Evolutionary conservation across 2,888 invertebrate species (phyloP).

Genomic region (Salticus scenicus): DNA sequence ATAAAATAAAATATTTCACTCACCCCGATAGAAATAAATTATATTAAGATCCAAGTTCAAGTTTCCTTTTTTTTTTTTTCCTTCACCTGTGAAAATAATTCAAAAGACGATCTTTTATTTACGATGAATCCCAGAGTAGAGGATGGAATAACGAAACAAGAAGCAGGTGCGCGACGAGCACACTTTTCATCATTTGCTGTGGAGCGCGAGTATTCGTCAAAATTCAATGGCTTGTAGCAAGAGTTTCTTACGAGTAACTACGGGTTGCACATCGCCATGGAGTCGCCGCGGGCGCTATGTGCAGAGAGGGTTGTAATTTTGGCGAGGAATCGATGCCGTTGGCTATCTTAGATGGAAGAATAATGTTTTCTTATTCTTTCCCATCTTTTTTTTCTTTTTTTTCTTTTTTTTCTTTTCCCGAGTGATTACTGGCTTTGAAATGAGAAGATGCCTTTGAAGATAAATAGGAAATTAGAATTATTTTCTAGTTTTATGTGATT

Average conservation of each 20-base stretch:
- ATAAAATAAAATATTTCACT: no score
- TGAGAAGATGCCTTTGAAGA: background rate
- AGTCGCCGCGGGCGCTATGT: constrained; percentile 18
- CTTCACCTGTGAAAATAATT: no score
- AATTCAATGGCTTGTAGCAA: constrained; percentile 41
- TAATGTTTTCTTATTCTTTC: background rate
- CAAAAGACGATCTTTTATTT: background rate
- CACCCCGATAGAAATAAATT: no score
- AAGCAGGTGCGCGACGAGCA: constrained; percentile 25
- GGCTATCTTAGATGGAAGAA: background rate
- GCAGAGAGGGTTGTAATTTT: background rate
- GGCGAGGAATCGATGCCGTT: background rate
- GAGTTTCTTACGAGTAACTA: constrained; percentile 30
- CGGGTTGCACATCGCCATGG: constrained; percentile 23
- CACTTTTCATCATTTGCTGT: constrained; percentile 22
- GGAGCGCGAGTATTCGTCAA: constrained; percentile 16
- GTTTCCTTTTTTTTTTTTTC: no score
- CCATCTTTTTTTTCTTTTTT: background rate
- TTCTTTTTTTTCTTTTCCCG: background rate
- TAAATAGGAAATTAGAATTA: background rate
- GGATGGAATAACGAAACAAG: background rate
- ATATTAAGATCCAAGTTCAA: no score
- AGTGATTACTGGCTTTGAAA: background rate
- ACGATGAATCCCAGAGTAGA: background rate
- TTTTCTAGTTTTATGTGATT: background rate